These are phyloP conservation scores for Sturmia bella DNA, from an alignment of 2,888 invertebrate genomes.

Conservation along the genomic window DNA sequence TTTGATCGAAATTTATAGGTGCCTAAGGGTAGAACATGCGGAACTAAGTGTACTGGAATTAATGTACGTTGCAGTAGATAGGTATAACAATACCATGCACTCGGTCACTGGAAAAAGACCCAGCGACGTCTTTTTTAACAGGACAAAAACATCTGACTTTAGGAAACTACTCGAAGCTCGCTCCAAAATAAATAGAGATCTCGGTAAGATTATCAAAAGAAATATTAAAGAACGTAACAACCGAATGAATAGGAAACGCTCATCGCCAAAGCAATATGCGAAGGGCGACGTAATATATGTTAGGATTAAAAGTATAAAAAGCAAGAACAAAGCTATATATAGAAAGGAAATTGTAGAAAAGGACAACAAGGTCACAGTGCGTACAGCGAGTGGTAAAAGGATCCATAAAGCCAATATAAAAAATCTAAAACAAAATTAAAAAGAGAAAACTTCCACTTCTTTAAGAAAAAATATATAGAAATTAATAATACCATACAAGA, in stretches of 20 bases:
- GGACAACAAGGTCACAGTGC: conserved; percentile 45
- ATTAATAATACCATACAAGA: no score
- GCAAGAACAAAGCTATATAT: conserved; percentile 26
- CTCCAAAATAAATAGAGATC: not conserved
- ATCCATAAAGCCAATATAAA: conserved; percentile 41
- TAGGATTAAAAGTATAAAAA: not conserved
- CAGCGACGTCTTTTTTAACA: not conserved
- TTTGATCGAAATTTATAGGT: conserved; percentile 65
- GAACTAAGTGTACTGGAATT: conserved; percentile 42
- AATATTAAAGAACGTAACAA: conserved; percentile 19
- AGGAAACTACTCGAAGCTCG: not conserved
- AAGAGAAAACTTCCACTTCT: not conserved
- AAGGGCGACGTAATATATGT: conserved; percentile 13
- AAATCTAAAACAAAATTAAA: conserved; percentile 5
- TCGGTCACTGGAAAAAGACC: conserved; percentile 62
- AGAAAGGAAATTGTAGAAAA: conserved; percentile 41
- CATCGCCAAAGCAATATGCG: conserved; percentile 12
- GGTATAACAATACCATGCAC: conserved; percentile 69
- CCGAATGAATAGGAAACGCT: not conserved
- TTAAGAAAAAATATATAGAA: no score
- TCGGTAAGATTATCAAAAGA: not conserved
- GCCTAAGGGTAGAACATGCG: conserved; percentile 54
- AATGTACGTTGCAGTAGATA: conserved; percentile 57
- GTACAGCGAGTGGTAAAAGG: conserved; percentile 22
- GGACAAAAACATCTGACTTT: not conserved